Evolutionary conservation across 1,140 invertebrate species (phyloP).

Genomic region (Zaprionus ghesquierei): DNA sequence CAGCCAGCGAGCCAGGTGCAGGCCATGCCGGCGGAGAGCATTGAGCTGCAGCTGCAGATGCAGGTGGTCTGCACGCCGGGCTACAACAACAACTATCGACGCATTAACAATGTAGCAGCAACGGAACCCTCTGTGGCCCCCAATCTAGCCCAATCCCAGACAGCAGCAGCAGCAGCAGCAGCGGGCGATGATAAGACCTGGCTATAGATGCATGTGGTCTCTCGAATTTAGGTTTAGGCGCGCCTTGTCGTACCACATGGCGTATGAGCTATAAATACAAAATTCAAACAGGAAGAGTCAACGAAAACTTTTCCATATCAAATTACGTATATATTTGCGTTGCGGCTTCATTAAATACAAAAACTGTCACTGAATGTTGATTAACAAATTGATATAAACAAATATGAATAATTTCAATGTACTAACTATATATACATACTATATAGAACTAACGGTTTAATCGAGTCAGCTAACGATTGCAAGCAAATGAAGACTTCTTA

Average conservation of each 20-base stretch:
- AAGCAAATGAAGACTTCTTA: slow-evolving; percentile 54
- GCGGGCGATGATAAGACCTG: slow-evolving; percentile 69
- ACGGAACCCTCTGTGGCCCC: too few species aligned
- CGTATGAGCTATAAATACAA: slow-evolving; percentile 10
- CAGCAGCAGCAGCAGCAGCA: too few species aligned
- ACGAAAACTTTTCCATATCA: slow-evolving; percentile 19
- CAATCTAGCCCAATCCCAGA: neutral
- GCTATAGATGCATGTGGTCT: slow-evolving; percentile 65
- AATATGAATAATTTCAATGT: slow-evolving; percentile 4
- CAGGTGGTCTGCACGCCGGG: slow-evolving; percentile 49
- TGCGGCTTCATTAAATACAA: slow-evolving; percentile 16
- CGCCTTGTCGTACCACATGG: neutral
- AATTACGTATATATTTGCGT: slow-evolving; percentile 16
- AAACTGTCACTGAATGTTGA: slow-evolving; percentile 7
- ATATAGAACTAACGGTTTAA: neutral
- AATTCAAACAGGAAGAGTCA: neutral
- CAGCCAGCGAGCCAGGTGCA: slow-evolving; percentile 32
- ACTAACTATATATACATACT: neutral
- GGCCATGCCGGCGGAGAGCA: slow-evolving; percentile 27
- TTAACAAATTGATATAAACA: neutral
- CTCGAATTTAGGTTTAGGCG: slow-evolving; percentile 63
- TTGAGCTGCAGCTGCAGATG: slow-evolving; percentile 46
- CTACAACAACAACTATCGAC: slow-evolving; percentile 64
- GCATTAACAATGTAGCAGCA: slow-evolving; percentile 38
- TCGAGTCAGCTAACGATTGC: slow-evolving; percentile 22